Conservation (phyloP, 2,113 vertebrate species). For the Phocoena phocoena region DNA sequence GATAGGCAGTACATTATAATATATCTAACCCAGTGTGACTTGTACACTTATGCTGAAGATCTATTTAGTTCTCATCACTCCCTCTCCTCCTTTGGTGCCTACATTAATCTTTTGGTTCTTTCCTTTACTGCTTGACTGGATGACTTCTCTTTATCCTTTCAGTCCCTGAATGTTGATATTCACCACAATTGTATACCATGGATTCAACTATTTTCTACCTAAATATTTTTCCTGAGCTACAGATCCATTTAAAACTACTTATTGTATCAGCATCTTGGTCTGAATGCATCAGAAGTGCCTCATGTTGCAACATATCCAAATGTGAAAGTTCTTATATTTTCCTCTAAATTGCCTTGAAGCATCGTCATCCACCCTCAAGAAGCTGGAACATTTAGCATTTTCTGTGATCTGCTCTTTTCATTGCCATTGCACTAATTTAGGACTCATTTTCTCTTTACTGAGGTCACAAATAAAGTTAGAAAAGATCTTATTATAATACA, state of each 20-base stretch:
- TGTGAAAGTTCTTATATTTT: neutral
- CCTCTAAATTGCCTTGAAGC: neutral
- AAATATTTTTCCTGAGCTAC: neutral
- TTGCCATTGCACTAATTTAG: neutral
- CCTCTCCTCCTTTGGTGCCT: neutral
- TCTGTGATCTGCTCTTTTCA: neutral
- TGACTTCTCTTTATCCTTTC: neutral
- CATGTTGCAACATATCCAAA: neutral
- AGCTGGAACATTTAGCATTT: neutral
- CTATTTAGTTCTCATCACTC: neutral
- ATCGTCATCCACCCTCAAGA: neutral
- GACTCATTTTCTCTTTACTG: slow-evolving; percentile 1
- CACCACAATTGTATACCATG: neutral
- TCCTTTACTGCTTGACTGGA: neutral
- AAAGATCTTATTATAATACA: neutral
- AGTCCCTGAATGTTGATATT: neutral
- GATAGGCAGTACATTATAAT: neutral
- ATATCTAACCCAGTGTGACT: neutral
- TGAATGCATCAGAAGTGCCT: neutral
- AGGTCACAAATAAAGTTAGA: neutral
- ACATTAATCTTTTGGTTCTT: neutral
- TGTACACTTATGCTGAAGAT: neutral
- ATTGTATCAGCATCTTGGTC: neutral
- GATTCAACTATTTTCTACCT: neutral
- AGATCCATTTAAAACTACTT: neutral